These are phyloP conservation scores for Chrosomus eos DNA, from an alignment of 2,797 vertebrate species.

Conservation along the genomic window DNA sequence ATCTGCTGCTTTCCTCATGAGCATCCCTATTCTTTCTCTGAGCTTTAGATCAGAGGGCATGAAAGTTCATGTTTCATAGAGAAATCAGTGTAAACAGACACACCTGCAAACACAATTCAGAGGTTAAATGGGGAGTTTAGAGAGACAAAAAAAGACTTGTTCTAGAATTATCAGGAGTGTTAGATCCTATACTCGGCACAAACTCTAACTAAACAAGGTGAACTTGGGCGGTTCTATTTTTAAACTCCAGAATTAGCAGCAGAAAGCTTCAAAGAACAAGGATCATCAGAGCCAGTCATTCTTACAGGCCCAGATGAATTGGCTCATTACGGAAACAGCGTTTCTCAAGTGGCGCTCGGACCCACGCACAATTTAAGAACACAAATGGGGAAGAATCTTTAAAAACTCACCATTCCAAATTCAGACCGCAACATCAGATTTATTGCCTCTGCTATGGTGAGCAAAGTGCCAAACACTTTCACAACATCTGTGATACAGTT, in stretches of 20 bases:
- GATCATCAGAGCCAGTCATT: constrained; percentile 66
- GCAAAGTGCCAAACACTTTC: constrained; percentile 45
- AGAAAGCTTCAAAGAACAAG: constrained; percentile 30
- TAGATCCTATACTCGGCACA: not conserved
- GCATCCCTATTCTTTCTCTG: not conserved
- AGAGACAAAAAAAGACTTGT: constrained; percentile 33
- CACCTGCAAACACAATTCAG: constrained; percentile 43
- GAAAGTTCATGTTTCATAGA: constrained; percentile 40
- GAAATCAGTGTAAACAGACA: constrained; percentile 45
- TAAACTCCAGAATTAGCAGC: constrained; percentile 19
- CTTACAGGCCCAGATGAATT: constrained; percentile 44
- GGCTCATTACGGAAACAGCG: constrained; percentile 16
- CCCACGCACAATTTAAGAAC: constrained; percentile 38
- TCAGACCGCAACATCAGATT: constrained; percentile 36
- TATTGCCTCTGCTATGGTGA: constrained; percentile 26
- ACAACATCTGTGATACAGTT: constrained; percentile 55
- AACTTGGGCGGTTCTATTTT: not conserved
- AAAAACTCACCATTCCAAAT: constrained; percentile 31
- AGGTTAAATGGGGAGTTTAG: constrained; percentile 23
- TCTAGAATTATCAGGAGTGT: constrained; percentile 21
- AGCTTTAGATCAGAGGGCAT: constrained; percentile 31
- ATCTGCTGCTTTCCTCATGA: constrained; percentile 32
- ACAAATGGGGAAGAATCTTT: constrained; percentile 23
- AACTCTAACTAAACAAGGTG: constrained; percentile 37
- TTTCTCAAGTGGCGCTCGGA: constrained; percentile 19